These are phyloP conservation scores for Tragelaphus strepsiceros DNA, from an alignment of 2,113 vertebrate genomes.

Conservation along the genomic window DNA sequence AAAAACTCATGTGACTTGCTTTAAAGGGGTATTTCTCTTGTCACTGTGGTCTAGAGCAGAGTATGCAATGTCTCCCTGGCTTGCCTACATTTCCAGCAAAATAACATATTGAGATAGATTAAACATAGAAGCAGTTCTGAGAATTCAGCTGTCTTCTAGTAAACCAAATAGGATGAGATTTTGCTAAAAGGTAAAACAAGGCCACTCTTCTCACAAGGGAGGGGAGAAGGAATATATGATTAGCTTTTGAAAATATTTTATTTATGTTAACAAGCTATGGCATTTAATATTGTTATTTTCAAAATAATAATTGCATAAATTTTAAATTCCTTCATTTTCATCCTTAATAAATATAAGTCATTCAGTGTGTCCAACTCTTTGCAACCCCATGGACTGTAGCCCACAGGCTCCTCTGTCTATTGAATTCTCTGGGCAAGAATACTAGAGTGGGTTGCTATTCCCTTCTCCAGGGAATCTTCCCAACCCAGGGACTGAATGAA, in stretches of 20 bases:
- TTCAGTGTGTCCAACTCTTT: not conserved
- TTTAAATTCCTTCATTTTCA: not conserved
- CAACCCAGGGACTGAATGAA: not conserved
- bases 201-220: accelerated
- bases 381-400: not conserved
- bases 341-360: not conserved
- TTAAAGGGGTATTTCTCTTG: not conserved
- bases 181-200: not conserved
- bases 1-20: not conserved
- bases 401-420: not conserved
- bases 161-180: not conserved
- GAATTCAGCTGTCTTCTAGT: not conserved
- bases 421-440: not conserved
- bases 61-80: not conserved
- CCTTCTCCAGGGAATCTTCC: not conserved
- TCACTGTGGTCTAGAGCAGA: not conserved
- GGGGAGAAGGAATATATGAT: accelerated
- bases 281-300: not conserved
- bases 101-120: not conserved
- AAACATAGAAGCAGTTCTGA: not conserved
- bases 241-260: not conserved
- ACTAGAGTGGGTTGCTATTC: not conserved
- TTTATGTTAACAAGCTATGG: not conserved
- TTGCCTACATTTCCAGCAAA: not conserved
- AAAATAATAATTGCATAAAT: not conserved